Percentiles rank a stretch among this genome's conserved stretches.
Conservation (phyloP, 2,888 invertebrate species). For the Vesta saturnalis region DNA sequence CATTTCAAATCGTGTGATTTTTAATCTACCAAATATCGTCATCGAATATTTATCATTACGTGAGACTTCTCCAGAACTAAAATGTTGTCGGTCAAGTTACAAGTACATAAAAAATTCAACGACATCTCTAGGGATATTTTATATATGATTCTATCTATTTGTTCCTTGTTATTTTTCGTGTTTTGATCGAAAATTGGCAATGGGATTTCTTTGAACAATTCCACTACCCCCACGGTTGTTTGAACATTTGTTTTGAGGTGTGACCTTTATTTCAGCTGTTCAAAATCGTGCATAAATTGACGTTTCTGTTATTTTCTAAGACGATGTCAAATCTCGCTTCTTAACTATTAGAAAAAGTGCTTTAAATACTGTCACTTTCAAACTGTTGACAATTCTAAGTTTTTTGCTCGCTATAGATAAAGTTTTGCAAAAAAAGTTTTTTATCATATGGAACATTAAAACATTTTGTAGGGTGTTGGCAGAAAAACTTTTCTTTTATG, state of each 20-base stretch:
- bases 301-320: slow-evolving; percentile 1
- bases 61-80: background rate
- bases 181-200: slow-evolving; percentile 25
- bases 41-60: slow-evolving; percentile 6
- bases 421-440: slow-evolving; percentile 18
- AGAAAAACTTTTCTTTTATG: slow-evolving; percentile 31
- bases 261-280: background rate
- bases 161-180: slow-evolving; percentile 30
- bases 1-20: too few relatives aligned
- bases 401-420: background rate
- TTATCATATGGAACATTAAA: slow-evolving; percentile 35
- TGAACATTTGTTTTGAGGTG: slow-evolving; percentile 11
- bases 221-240: slow-evolving; percentile 14
- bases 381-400: too few relatives aligned
- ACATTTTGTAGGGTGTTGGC: slow-evolving; percentile 31
- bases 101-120: slow-evolving; percentile 33
- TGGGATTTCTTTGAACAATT: slow-evolving; percentile 10
- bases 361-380: background rate
- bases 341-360: slow-evolving; percentile 1
- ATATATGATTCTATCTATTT: slow-evolving; percentile 32
- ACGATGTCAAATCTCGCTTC: background rate
- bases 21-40: too few relatives aligned
- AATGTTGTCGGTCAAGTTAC: slow-evolving; percentile 31
- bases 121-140: slow-evolving; percentile 31
- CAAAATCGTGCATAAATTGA: background rate